Evolutionary conservation across 2,113 vertebrate species (phyloP).

Genomic region (Pungitius pungitius): DNA sequence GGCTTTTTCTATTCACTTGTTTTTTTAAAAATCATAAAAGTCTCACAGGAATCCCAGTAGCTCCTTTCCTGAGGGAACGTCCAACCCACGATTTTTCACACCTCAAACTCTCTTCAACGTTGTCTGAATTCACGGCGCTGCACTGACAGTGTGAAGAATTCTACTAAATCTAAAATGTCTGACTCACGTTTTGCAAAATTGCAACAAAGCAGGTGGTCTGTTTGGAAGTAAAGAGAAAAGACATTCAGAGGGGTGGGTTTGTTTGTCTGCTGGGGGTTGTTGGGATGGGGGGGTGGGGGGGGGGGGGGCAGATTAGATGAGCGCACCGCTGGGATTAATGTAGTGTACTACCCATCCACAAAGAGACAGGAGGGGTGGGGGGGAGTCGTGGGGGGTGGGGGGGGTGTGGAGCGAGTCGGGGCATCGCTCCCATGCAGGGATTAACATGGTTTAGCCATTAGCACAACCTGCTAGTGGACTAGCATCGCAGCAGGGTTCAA

Average conservation of each 20-base stretch:
- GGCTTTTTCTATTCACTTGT: background rate
- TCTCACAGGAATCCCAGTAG: background rate
- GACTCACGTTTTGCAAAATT: background rate
- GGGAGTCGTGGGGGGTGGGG: background rate
- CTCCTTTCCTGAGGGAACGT: background rate
- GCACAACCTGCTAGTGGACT: slow-evolving; percentile 45
- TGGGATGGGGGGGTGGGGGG: background rate
- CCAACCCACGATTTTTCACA: background rate
- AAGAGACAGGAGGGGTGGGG: slow-evolving; percentile 7
- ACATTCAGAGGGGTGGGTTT: background rate
- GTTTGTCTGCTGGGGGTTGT: background rate
- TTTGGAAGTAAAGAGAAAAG: background rate
- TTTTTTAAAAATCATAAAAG: background rate
- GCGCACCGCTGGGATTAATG: slow-evolving; percentile 44
- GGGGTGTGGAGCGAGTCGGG: background rate
- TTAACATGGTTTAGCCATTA: slow-evolving; percentile 57
- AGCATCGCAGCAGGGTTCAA: slow-evolving; percentile 33
- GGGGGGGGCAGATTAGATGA: slow-evolving; percentile 43
- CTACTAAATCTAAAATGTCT: too few relatives aligned
- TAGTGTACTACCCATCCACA: slow-evolving; percentile 24
- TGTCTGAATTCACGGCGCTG: background rate
- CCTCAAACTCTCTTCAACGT: background rate
- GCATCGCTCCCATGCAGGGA: slow-evolving; percentile 43
- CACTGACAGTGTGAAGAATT: background rate
- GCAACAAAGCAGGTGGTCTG: background rate